These are phyloP conservation scores for Coptodon rendalli DNA, from an alignment of 2,113 vertebrate species.

Conservation along the genomic window DNA sequence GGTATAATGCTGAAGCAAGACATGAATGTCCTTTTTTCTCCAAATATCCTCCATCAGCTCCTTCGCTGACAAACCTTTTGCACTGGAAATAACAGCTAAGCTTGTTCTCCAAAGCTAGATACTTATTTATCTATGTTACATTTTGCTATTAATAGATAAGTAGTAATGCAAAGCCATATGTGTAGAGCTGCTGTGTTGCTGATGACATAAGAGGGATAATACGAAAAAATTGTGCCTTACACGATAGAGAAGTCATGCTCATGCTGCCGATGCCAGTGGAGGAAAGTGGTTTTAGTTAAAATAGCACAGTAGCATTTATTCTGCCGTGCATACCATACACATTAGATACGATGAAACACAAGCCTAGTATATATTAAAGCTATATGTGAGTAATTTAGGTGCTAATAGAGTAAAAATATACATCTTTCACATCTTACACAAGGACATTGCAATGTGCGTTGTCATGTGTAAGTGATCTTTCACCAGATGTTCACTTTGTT, in stretches of 20 bases:
- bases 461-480: background rate
- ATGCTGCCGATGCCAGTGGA: background rate
- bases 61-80: background rate
- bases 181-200: background rate
- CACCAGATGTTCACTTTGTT: slow-evolving; percentile 19
- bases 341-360: background rate
- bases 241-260: background rate
- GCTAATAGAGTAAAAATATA: background rate
- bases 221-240: background rate
- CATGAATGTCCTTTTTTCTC: background rate
- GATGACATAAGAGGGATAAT: slow-evolving; percentile 34
- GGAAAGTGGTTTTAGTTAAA: slow-evolving; percentile 8
- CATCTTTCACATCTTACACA: background rate
- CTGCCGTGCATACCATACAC: background rate
- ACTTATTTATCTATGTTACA: background rate
- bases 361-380: background rate
- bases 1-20: background rate
- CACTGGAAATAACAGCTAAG: background rate
- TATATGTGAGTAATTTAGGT: background rate
- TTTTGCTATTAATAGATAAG: slow-evolving; percentile 26
- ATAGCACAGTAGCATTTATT: background rate
- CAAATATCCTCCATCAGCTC: background rate
- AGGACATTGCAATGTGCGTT: background rate
- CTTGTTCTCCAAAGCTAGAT: background rate
- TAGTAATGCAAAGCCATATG: background rate